Evolutionary conservation across 2,797 vertebrate genomes (phyloP).

Genomic region (Philypnodon macrostomus): DNA sequence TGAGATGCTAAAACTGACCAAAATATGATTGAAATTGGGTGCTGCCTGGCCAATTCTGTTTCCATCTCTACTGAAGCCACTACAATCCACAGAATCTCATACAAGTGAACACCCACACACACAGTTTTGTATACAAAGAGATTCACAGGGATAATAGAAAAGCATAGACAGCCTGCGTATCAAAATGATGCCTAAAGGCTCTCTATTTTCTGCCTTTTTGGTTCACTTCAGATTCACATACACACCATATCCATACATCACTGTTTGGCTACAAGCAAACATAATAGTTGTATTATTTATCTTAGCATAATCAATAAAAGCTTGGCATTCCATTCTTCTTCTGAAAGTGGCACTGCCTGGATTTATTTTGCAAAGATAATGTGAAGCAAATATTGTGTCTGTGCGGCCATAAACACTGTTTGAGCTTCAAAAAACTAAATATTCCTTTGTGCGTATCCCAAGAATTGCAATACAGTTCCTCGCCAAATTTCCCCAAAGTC

Average conservation of each 20-base stretch:
- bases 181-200: constrained; percentile 40
- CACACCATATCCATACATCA: constrained; percentile 44
- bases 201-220: constrained; percentile 30
- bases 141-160: constrained; percentile 49
- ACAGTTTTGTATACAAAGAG: constrained; percentile 39
- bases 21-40: constrained; percentile 58
- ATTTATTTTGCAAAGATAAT: constrained; percentile 62
- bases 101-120: constrained; percentile 32
- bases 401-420: constrained; percentile 58
- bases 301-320: constrained; percentile 66
- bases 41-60: constrained; percentile 34
- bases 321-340: constrained; percentile 55
- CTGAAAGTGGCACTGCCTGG: constrained; percentile 46
- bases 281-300: constrained; percentile 63
- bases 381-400: constrained; percentile 54
- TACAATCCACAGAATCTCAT: constrained; percentile 17
- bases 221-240: constrained; percentile 27
- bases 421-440: constrained; percentile 49
- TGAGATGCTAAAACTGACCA: constrained; percentile 51
- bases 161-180: constrained; percentile 33
- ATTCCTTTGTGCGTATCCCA: constrained; percentile 56
- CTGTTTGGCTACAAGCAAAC: constrained; percentile 40
- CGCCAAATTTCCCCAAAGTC: constrained; percentile 21
- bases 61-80: constrained; percentile 42
- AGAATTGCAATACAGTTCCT: constrained; percentile 43